These are phyloP conservation scores for Eunapius fragilis DNA, from an alignment of 37 sponge, comb jelly and placozoan genomes.

Conservation along the genomic window DNA sequence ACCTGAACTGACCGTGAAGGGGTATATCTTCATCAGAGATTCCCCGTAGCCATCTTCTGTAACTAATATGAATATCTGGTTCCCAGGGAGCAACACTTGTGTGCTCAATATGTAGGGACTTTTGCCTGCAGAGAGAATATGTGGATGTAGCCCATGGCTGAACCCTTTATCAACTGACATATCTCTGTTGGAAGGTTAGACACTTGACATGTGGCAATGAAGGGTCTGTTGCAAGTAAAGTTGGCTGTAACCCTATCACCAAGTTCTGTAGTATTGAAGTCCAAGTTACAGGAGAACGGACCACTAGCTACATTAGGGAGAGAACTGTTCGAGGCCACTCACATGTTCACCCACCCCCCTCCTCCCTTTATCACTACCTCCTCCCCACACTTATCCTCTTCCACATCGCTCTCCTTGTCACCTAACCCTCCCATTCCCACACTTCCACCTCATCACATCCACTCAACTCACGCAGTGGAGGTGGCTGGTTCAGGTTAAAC, in stretches of 20 bases:
- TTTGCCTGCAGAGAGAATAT: too few relatives aligned
- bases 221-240: conserved; percentile 21
- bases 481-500: conserved; percentile 6
- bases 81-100: too few relatives aligned
- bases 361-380: too few relatives aligned
- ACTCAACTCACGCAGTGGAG: conserved; percentile 12
- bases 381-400: too few relatives aligned
- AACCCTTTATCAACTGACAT: conserved; percentile 8
- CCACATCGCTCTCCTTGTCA: too few relatives aligned
- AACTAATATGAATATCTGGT: conserved; percentile 21
- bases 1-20: conserved; percentile 46
- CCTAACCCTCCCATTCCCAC: too few relatives aligned
- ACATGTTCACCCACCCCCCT: too few relatives aligned
- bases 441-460: too few relatives aligned
- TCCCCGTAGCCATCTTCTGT: conserved; percentile 39
- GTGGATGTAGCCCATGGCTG: not conserved
- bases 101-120: too few relatives aligned
- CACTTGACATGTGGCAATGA: conserved; percentile 32
- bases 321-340: too few relatives aligned
- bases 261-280: not conserved
- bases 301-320: conserved; percentile 17
- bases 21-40: conserved; percentile 37
- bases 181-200: conserved; percentile 6
- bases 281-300: conserved; percentile 26
- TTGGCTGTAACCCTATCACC: not conserved